Conservation (phyloP, 64 coral and sea anemone species). For the Hydrozoanthus tunicans region DNA sequence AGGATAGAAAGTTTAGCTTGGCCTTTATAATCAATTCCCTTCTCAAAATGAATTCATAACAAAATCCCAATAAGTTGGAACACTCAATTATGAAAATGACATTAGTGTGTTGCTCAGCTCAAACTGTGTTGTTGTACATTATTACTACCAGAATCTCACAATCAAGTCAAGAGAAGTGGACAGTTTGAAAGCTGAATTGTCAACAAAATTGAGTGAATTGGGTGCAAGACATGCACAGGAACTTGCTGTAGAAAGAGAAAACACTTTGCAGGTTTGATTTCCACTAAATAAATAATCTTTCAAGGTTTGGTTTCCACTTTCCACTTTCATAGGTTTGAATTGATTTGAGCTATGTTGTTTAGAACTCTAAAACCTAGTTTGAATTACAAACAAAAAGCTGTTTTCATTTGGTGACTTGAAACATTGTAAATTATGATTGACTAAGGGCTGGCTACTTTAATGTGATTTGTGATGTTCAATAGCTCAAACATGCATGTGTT, state of each 20-base stretch:
- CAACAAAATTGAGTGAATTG: slow-evolving; percentile 26
- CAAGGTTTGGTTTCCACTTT: background rate
- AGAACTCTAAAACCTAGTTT: no score
- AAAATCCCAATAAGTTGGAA: slow-evolving; percentile 23
- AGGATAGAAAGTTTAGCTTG: slow-evolving; percentile 4
- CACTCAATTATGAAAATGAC: slow-evolving; percentile 36
- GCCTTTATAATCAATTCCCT: slow-evolving; percentile 3
- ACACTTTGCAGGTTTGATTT: slow-evolving; percentile 30
- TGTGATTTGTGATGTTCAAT: background rate
- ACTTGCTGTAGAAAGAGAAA: slow-evolving; percentile 50
- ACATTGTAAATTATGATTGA: background rate
- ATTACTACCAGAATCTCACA: background rate
- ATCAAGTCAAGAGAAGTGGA: slow-evolving; percentile 36
- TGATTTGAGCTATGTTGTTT: background rate
- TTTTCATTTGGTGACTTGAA: no score
- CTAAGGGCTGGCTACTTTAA: background rate
- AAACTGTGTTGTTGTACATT: no score
- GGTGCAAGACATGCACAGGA: slow-evolving; percentile 20
- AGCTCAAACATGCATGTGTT: background rate
- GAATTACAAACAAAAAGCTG: no score
- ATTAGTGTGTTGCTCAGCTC: no score
- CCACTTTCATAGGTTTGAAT: background rate
- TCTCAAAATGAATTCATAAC: slow-evolving; percentile 25
- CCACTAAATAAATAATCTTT: background rate
- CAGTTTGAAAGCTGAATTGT: slow-evolving; percentile 18